Evolutionary conservation across 2,797 vertebrate species (phyloP).

Genomic region (Ficedula albicollis): DNA sequence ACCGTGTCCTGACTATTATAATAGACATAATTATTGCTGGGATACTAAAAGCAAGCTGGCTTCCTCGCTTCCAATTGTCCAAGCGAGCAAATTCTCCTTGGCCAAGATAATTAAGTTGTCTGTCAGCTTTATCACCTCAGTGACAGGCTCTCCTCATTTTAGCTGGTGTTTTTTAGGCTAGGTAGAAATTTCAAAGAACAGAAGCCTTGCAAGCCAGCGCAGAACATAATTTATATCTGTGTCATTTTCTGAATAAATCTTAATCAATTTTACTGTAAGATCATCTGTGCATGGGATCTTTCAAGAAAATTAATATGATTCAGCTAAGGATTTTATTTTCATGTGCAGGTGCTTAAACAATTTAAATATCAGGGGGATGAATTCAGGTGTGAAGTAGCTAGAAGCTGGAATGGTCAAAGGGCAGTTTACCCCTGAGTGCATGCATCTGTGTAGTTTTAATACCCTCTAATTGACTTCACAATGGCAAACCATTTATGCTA

Average conservation of each 20-base stretch:
- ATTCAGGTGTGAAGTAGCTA: not conserved
- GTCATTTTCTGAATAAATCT: not conserved
- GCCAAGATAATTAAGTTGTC: slow-evolving; percentile 46
- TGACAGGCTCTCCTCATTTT: slow-evolving; percentile 5
- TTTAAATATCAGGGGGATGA: not conserved
- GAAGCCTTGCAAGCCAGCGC: not conserved
- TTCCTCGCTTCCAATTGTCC: not conserved
- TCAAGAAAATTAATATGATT: not conserved
- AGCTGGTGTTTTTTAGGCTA: not conserved
- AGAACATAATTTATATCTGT: not conserved
- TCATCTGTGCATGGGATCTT: not conserved
- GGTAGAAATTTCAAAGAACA: slow-evolving; percentile 2
- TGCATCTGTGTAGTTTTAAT: not conserved
- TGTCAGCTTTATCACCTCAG: slow-evolving; percentile 38
- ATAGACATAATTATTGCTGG: slow-evolving; percentile 1
- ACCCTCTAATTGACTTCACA: not conserved
- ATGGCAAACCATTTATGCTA: not conserved
- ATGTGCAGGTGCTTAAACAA: not conserved
- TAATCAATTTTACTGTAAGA: not conserved
- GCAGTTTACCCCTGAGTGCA: not conserved
- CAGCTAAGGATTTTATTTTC: not conserved
- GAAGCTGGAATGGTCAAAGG: not conserved
- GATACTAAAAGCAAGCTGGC: not conserved
- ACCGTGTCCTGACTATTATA: not conserved
- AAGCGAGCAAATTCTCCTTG: slow-evolving; percentile 17